phyloP scores from a whole-genome alignment of 2,888 invertebrate genomes.

The Chesias legatella region DNA sequence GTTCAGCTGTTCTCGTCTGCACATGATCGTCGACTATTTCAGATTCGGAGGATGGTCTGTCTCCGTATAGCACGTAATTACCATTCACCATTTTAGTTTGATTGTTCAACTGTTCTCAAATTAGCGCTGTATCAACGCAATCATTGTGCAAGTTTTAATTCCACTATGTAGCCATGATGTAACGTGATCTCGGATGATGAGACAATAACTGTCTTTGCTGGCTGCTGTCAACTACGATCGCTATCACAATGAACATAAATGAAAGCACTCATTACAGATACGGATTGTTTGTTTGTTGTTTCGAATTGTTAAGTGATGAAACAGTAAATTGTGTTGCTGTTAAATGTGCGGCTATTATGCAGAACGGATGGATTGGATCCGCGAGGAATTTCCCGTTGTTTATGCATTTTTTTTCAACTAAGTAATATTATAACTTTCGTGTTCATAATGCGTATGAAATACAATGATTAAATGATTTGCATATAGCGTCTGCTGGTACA shows the following conservation, averaged over 20 bases:
- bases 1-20: slow-evolving; percentile 57
- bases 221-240: slow-evolving; percentile 30
- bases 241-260: slow-evolving; percentile 42
- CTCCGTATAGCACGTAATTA: slow-evolving; percentile 70
- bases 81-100: slow-evolving; percentile 70
- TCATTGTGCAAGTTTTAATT: slow-evolving; percentile 39
- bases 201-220: slow-evolving; percentile 26
- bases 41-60: slow-evolving; percentile 66
- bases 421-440: not conserved
- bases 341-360: slow-evolving; percentile 50
- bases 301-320: slow-evolving; percentile 39
- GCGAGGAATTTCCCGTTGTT: slow-evolving; percentile 28
- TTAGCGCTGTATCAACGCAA: slow-evolving; percentile 31
- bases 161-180: slow-evolving; percentile 31
- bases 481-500: no score
- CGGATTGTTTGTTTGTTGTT: slow-evolving; percentile 66
- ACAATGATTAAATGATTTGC: no score
- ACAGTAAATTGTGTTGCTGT: slow-evolving; percentile 55
- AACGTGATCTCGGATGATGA: slow-evolving; percentile 24
- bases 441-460: no score
- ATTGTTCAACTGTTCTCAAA: slow-evolving; percentile 27
- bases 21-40: slow-evolving; percentile 71
- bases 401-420: slow-evolving; percentile 11
- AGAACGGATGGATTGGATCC: slow-evolving; percentile 36
- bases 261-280: slow-evolving; percentile 42